Evolutionary conservation across 2,888 invertebrate genomes (phyloP), one percentile per base, ranked within the genome.

Genomic region (Monopis laevigella): DNA sequence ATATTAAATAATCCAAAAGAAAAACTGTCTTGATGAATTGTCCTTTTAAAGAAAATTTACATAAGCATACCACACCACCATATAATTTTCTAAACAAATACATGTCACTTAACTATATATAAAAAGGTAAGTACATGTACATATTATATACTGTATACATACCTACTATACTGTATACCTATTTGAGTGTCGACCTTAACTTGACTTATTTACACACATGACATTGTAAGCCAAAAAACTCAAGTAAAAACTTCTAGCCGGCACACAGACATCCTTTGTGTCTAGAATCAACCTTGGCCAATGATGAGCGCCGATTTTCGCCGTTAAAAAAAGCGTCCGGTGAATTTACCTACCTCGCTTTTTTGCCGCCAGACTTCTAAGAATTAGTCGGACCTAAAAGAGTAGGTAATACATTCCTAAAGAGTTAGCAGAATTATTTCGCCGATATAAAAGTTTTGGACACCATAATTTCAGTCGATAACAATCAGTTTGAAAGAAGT

Each of bases 261-360:
- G n/a, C 34, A 21, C 21, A 36, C 73, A 75, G 68, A 65, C 68
- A 65, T 68, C 71, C 78, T 72, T 78, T 78, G 73, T 77, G 77
- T 74, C 77, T 75, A 77, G 74, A 63, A 62, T 52, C 14, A 69
- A 71, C 77, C 78, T 78, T 78, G 66, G 54, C 17, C 40, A 49
- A 59, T 75, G 77, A 78, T 77, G 73, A 58, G 75, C 75, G 67
- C 71, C 74, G 71, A 73, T 74, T 73, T 67, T 65, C 50, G 46
- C 47, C 48, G 58, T 59, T 67, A 75, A 75, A 70, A 64, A 48
- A 44, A 42, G 58, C 66, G 71, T 70, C 71, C 71, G 70, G 77
- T 78, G 77, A 80, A 66, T 69, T 78, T 78, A 69, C 70, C 74
- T 72, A 71, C 71, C 62, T 75, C 43, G 30, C 42, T 42, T 41